Base-by-base conservation (phyloP, 2,888 invertebrate genomes). In the Tiliacea citrago region DNA sequence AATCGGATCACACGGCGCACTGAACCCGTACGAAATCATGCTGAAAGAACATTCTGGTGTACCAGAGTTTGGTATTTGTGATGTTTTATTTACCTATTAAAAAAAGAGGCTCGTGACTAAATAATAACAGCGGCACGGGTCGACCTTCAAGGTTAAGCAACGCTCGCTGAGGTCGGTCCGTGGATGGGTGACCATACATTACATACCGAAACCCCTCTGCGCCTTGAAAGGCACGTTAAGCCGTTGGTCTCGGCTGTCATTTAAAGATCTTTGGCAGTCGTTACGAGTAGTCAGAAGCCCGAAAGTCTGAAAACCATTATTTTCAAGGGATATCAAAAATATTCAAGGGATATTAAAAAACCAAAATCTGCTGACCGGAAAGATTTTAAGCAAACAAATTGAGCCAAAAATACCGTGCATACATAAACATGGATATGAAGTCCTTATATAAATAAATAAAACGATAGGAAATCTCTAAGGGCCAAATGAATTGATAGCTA, bases 381-480 rank as follows among this genome's bases (percentile, higher is more conserved):
- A 51, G 8, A 51, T 21, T 21, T 60, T 45, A 24, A 7, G 29
- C 18, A n/a, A 70, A 77, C 49, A 70, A 77, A 62, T n/a, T 57
- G 10, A 55, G 35, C 35, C 13, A 35, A 57, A 62, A 61, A 63
- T 51, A 51, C 3, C 29, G n/a, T 70, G 49, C 24, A 35, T 42
- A 29, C 55, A 63, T 73, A 78, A 81, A 65, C 74, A 68, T 29
- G 57, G 61, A 73, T 72, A 69, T 74, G 73, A 71, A 75, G 63
- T 75, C 66, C 73, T 63, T 60, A 73, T 77, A 86, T 86, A 85
- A 85, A 86, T 86, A 85, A 85, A 85, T 80, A 86, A 80, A 73
- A 71, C 70, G 84, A 85, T 84, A 82, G 67, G 79, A 55, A 82
- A 86, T 86, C 82, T 82, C 73, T 60, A 75, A 72, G 75, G 80